Evolutionary conservation across 2,113 vertebrate species (phyloP).

Genomic region (Sinocyclocheilus anshuiensis): DNA sequence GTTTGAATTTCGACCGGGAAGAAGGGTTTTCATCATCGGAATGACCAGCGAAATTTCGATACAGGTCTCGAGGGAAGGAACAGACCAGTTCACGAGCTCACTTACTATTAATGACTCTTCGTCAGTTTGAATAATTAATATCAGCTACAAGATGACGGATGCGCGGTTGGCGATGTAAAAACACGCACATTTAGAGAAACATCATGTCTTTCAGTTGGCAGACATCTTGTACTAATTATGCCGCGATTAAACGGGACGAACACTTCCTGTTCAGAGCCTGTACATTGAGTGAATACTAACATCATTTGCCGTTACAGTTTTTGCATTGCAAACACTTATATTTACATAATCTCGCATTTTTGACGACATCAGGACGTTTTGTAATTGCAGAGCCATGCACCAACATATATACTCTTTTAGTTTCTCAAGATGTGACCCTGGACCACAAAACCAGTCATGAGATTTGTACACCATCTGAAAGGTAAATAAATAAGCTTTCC

Average conservation of each 20-base stretch:
- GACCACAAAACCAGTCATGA: no score
- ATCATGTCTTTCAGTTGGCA: not conserved
- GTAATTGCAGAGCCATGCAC: not conserved
- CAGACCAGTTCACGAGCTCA: not conserved
- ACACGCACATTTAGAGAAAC: constrained; percentile 20
- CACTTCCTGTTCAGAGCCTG: constrained; percentile 45
- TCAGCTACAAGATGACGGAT: not conserved
- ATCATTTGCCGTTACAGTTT: not conserved
- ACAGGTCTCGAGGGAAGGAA: constrained; percentile 33
- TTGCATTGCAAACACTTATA: not conserved
- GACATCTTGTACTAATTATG: constrained; percentile 46
- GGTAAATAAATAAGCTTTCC: no score
- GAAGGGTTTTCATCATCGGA: not conserved
- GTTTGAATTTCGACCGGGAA: not conserved
- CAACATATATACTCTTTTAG: not conserved
- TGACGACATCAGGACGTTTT: not conserved
- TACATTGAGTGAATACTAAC: not conserved
- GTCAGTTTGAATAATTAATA: constrained; percentile 7
- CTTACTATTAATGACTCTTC: not conserved
- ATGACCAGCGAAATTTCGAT: not conserved
- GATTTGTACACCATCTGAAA: no score
- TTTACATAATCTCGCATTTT: not conserved
- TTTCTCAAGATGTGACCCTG: not conserved
- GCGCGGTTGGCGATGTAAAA: not conserved
- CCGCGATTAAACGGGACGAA: constrained; percentile 31